phyloP scores from a whole-genome alignment of 2,113 vertebrate species.

The Canis aureus region DNA sequence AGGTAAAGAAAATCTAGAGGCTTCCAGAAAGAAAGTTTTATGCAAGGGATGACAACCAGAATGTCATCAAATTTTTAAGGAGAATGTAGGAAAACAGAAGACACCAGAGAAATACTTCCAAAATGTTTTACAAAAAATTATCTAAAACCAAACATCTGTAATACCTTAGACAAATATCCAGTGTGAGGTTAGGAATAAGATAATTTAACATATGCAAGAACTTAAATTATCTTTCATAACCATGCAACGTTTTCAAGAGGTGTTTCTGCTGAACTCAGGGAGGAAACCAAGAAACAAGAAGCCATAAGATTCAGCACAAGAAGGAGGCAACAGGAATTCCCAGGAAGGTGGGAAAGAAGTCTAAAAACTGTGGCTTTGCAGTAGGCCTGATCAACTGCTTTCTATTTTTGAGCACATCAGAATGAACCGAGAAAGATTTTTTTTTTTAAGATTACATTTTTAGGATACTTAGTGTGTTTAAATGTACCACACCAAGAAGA shows the following conservation, averaged over 20 bases:
- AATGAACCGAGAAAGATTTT: background rate
- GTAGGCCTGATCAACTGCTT: background rate
- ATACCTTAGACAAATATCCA: background rate
- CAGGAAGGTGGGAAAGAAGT: background rate
- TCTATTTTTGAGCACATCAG: background rate
- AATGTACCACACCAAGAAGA: background rate
- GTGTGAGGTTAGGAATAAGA: background rate
- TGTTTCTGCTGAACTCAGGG: background rate
- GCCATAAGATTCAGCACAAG: accelerated
- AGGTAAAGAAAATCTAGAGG: background rate
- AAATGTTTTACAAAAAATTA: conserved; percentile 24
- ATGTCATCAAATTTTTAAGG: background rate
- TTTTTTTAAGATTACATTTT: conserved; percentile 31
- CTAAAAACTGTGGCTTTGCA: background rate
- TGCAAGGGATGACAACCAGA: background rate
- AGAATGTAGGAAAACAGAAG: background rate
- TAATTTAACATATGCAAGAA: background rate
- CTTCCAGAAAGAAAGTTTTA: conserved; percentile 10
- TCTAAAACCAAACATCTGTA: background rate
- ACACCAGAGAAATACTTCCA: background rate
- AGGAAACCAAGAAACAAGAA: background rate
- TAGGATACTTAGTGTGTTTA: background rate
- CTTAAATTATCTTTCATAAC: background rate
- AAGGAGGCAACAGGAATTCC: background rate
- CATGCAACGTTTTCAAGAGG: background rate